Evolutionary conservation across 2,888 invertebrate species (phyloP).

Genomic region (Aplocera efformata): DNA sequence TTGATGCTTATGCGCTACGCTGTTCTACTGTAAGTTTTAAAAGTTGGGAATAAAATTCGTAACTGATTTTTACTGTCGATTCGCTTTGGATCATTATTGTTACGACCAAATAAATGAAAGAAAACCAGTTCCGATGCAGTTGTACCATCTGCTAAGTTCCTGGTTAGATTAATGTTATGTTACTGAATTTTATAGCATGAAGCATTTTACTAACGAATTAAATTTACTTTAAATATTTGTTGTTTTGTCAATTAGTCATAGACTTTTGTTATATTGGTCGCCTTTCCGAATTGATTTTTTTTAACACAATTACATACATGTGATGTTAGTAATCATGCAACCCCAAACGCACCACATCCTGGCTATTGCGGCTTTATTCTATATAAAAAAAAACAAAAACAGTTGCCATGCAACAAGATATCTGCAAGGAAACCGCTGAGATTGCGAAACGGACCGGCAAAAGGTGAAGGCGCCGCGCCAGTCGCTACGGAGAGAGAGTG

Average conservation of each 20-base stretch:
- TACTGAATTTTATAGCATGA: too few species aligned
- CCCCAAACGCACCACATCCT: slow-evolving; percentile 24
- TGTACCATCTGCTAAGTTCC: slow-evolving; percentile 41
- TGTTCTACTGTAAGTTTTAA: too few species aligned
- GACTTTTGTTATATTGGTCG: too few species aligned
- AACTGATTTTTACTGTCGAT: too few species aligned
- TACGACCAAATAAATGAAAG: slow-evolving; percentile 31
- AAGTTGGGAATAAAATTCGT: too few species aligned
- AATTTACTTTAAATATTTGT: too few species aligned
- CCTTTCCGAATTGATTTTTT: slow-evolving; percentile 3
- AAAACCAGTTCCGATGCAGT: slow-evolving; percentile 39
- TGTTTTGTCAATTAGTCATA: too few species aligned
- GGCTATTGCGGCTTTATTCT: slow-evolving; percentile 25
- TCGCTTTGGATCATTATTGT: slow-evolving; percentile 26
- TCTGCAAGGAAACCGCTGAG: slow-evolving; percentile 68
- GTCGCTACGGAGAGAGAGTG: slow-evolving; percentile 69
- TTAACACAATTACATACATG: slow-evolving; percentile 5
- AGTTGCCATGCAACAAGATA: slow-evolving; percentile 77
- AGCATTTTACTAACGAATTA: too few species aligned
- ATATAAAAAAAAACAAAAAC: slow-evolving; percentile 38
- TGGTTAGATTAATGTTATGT: slow-evolving; percentile 33
- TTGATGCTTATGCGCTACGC: too few species aligned
- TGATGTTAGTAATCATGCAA: slow-evolving; percentile 20
- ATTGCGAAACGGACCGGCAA: slow-evolving; percentile 69
- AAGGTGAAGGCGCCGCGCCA: slow-evolving; percentile 68